Evolutionary conservation across 2,113 vertebrate species (phyloP), one percentile per base, ranked within the genome.

Genomic region (Neoarius graeffei): DNA sequence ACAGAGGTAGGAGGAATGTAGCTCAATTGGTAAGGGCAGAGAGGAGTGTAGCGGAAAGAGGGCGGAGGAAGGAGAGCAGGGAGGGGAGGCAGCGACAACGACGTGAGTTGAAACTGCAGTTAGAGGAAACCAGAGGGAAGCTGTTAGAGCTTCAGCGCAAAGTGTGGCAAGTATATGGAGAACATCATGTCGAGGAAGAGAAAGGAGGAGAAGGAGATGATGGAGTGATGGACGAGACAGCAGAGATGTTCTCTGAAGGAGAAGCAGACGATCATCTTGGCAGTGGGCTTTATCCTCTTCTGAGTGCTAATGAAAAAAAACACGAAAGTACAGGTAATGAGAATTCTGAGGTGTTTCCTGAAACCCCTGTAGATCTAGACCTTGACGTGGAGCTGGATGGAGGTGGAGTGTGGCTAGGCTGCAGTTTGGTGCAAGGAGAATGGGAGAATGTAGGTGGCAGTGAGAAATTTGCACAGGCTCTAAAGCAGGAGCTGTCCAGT

Each of bases 71-170:
- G 88, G 88, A 88, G 88, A 6, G 90, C 81, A 92, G 91, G 86
- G 93, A 93, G 56, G 92, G 92, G 14, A 95, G 92, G 90, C 94
- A 92, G 59, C 90, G 92, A 48, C 95, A 95, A 89, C 92, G 92
- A 74, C 94, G 94, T 86, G 95, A 96, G 91, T 90, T 96, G 56
- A 96, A 95, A 90, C 94, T 94, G 50, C 95, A 96, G 91, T 90
- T 96, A 85, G 95, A 95, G 86, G 94, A 95, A 89, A 95, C 95
- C 8, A 93, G 93, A 81, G 94, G 94, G 82, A 94, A 93, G 76
- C 92, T 96, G 81, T 92, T 94, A 81, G 93, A 94, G 35, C 92
- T 96, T 87, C 95, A 96, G 92, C 94, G 94, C 91, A 96, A 93
- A 54, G 94, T 96, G 0, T 95, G 94, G 94, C 93, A 89, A 91